phyloP scores from a whole-genome alignment of 2,888 invertebrate species.

The Sphaerolaimus hirsutus region DNA sequence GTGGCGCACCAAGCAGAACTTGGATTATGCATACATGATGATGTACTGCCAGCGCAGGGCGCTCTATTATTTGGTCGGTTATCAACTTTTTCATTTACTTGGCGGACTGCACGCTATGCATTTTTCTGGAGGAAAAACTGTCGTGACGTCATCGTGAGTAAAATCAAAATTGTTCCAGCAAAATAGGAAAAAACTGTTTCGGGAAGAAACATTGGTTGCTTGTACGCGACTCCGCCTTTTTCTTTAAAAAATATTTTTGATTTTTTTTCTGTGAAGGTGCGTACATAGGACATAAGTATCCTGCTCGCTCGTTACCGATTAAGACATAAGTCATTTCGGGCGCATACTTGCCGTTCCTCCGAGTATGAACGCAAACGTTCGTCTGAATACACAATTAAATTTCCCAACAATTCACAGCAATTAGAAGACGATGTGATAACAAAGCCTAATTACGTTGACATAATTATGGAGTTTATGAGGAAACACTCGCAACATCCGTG shows the following conservation, averaged over 20 bases:
- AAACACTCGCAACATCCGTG: slow-evolving; percentile 32
- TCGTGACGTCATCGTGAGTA: no score
- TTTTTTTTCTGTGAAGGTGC: no score
- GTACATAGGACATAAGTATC: no score
- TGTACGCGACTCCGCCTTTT: background rate
- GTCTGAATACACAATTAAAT: background rate
- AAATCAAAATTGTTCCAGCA: background rate
- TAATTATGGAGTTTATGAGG: background rate
- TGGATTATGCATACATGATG: slow-evolving; percentile 30
- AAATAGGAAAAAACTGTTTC: no score
- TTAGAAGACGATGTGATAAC: slow-evolving; percentile 31
- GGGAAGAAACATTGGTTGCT: no score
- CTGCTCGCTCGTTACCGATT: no score
- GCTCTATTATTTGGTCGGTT: slow-evolving; percentile 20
- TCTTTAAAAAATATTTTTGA: background rate
- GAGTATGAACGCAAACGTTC: background rate
- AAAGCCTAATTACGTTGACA: background rate
- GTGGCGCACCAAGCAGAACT: slow-evolving; percentile 31
- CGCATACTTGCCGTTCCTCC: no score
- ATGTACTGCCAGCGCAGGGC: slow-evolving; percentile 26
- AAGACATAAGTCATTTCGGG: no score
- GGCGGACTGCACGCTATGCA: no score
- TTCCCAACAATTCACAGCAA: slow-evolving; percentile 11
- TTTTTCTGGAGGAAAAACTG: no score
- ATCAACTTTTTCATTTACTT: background rate